Conservation (phyloP, 2,888 invertebrate genomes). For the Tachina fera region DNA sequence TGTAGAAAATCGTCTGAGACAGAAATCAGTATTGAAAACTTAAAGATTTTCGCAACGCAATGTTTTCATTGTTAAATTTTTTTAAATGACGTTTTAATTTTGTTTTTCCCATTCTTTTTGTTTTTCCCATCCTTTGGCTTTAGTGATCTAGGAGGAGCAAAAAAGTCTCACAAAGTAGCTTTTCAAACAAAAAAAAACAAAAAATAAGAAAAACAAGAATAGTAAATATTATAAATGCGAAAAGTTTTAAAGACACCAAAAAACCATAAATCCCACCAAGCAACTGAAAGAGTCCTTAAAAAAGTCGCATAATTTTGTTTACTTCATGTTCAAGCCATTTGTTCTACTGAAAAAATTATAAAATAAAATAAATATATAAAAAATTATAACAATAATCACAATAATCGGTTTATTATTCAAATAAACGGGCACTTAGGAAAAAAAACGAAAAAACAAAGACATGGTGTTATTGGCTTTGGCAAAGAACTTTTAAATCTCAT, state of each 20-base stretch:
- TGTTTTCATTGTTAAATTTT: too few relatives aligned
- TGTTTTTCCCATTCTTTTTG: not conserved
- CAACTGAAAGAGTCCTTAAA: not conserved
- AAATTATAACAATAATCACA: conserved; percentile 23
- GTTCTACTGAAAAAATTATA: not conserved
- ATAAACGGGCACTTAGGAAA: conserved; percentile 3
- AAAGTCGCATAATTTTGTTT: not conserved
- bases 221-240: not conserved
- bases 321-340: not conserved
- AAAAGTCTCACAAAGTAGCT: not conserved
- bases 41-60: too few relatives aligned
- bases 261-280: not conserved
- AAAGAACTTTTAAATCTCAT: conserved; percentile 8
- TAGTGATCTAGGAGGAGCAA: not conserved
- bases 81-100: not conserved
- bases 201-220: not conserved
- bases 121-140: not conserved
- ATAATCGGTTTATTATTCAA: conserved; percentile 19
- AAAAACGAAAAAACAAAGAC: not conserved
- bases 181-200: not conserved
- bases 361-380: not conserved
- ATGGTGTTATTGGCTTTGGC: not conserved
- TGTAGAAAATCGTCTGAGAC: too few relatives aligned
- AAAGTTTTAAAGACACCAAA: conserved; percentile 9
- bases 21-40: too few relatives aligned